Conservation (phyloP, 2,797 vertebrate genomes). For the Tenualosa ilisha region DNA sequence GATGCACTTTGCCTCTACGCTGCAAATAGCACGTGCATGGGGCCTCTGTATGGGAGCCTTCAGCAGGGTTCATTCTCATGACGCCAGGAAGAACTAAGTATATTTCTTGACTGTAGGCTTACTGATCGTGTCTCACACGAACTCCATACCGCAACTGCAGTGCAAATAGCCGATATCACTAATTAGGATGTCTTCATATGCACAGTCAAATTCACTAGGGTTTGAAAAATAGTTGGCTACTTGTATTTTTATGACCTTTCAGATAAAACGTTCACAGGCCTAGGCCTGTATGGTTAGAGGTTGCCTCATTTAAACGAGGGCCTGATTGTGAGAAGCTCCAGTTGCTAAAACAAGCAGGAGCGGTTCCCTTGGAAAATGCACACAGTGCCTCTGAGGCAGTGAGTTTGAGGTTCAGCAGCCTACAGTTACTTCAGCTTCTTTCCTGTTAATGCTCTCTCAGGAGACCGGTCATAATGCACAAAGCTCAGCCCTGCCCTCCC, state of each 20-base stretch:
- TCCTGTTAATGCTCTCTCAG: constrained; percentile 58
- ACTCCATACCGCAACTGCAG: background rate
- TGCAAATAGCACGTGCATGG: constrained; percentile 22
- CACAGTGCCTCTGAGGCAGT: background rate
- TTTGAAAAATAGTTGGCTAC: constrained; percentile 6
- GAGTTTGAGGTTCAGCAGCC: constrained; percentile 48
- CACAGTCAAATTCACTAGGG: constrained; percentile 2
- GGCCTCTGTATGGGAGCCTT: background rate
- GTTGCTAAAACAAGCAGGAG: background rate
- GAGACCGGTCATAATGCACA: constrained; percentile 55
- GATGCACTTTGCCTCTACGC: constrained; percentile 60
- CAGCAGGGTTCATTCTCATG: background rate
- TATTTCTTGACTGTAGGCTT: background rate
- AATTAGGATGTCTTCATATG: background rate
- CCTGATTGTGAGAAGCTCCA: background rate
- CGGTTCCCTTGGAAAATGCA: background rate
- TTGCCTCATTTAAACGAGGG: background rate
- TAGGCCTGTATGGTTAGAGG: background rate
- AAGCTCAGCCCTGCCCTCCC: constrained; percentile 48
- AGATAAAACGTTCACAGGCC: background rate
- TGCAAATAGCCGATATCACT: background rate
- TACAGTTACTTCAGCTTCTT: constrained; percentile 40
- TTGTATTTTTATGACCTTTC: background rate
- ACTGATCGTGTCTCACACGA: background rate
- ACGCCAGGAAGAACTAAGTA: background rate